phyloP scores from a whole-genome alignment of 2,797 vertebrate genomes.

The Amphiprion clarkii region DNA sequence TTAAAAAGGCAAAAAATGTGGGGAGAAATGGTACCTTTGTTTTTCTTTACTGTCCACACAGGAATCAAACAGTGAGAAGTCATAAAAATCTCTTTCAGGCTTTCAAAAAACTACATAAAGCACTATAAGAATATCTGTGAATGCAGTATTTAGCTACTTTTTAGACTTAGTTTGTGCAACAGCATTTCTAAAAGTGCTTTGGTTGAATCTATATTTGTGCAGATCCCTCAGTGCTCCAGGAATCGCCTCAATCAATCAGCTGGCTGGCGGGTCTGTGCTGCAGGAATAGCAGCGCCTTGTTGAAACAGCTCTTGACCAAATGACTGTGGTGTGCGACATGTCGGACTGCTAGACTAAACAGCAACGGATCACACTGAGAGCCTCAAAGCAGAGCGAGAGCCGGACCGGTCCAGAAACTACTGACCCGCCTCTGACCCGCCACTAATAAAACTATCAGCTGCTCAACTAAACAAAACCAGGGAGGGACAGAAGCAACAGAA shows the following conservation, averaged over 20 bases:
- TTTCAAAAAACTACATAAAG: not conserved
- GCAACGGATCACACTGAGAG: conserved; percentile 69
- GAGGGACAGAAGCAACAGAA: not conserved
- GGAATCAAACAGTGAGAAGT: not conserved
- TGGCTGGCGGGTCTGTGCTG: conserved; percentile 17
- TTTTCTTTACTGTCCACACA: conserved; percentile 1
- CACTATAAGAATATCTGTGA: not conserved
- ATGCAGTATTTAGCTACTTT: no score
- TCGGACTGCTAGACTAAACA: conserved; percentile 77
- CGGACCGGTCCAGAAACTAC: conserved; percentile 34
- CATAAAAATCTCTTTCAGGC: no score
- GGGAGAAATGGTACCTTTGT: conserved; percentile 57
- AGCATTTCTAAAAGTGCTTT: not conserved
- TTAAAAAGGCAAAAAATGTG: conserved; percentile 83
- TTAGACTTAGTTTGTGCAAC: no score
- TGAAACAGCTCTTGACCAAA: conserved; percentile 78
- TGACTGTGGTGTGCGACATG: conserved; percentile 71
- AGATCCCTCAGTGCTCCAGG: not conserved
- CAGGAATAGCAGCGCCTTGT: conserved; percentile 70
- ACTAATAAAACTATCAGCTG: conserved; percentile 45
- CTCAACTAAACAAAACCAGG: conserved; percentile 39
- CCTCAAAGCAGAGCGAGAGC: conserved; percentile 63
- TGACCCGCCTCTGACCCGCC: conserved; percentile 67
- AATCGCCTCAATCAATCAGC: conserved; percentile 42
- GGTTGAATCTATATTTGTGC: not conserved